Percentiles rank a stretch among this genome's conserved stretches.
Conservation (phyloP, 1,140 invertebrate genomes). For the Zaprionus vittiger region DNA sequence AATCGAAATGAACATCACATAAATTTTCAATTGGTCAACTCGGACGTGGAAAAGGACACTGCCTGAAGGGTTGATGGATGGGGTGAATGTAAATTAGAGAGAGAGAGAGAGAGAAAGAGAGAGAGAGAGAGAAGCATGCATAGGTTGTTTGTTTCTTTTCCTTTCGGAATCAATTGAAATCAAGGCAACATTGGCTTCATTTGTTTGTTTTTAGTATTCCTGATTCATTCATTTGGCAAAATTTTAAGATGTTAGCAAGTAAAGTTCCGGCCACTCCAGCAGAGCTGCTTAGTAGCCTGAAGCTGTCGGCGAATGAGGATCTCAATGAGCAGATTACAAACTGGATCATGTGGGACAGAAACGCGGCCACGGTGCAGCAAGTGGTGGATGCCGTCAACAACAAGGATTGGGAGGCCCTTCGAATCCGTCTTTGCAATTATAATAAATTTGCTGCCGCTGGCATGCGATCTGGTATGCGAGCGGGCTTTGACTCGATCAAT, state of each 20-base stretch:
- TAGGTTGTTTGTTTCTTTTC: background rate
- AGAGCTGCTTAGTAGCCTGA: slow-evolving; percentile 43
- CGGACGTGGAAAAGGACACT: background rate
- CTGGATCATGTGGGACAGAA: slow-evolving; percentile 68
- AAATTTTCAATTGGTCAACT: slow-evolving; percentile 78
- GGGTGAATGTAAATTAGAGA: slow-evolving; percentile 18
- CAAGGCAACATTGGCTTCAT: background rate
- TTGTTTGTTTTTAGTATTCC: background rate
- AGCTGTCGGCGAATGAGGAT: slow-evolving; percentile 46
- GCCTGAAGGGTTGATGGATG: background rate
- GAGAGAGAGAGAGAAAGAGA: background rate
- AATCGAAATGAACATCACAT: slow-evolving; percentile 75
- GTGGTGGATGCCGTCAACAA: slow-evolving; percentile 53
- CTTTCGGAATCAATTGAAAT: background rate
- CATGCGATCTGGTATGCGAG: slow-evolving; percentile 94
- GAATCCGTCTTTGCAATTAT: slow-evolving; percentile 79
- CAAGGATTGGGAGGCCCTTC: slow-evolving; percentile 58
- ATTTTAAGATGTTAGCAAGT: slow-evolving; percentile 33
- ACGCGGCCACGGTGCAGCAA: slow-evolving; percentile 60
- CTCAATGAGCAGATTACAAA: slow-evolving; percentile 59
- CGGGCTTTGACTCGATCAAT: slow-evolving; percentile 97
- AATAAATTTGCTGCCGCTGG: slow-evolving; percentile 95
- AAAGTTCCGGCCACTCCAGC: slow-evolving; percentile 17
- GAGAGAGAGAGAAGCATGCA: background rate
- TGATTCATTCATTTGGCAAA: slow-evolving; percentile 10